These are phyloP conservation scores for Bellardia bayeri DNA, from an alignment of 2,888 invertebrate genomes.

Conservation along the genomic window DNA sequence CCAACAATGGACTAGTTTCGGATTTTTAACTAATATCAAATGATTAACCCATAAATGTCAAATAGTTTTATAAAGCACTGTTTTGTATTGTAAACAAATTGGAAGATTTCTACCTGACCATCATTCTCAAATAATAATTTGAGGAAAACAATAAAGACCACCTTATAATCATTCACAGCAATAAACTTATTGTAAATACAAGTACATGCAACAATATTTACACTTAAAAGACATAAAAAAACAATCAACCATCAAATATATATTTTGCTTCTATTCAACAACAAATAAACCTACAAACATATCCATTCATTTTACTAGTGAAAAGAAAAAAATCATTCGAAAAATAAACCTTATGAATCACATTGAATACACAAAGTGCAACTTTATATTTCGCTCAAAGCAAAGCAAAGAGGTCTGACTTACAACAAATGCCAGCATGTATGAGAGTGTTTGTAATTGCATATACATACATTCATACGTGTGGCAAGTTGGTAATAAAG, in stretches of 20 bases:
- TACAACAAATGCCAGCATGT: slow-evolving; percentile 44
- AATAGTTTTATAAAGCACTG: no score
- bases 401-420: slow-evolving; percentile 18
- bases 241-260: slow-evolving; percentile 56
- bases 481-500: slow-evolving; percentile 59
- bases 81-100: background rate
- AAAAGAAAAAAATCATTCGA: slow-evolving; percentile 39
- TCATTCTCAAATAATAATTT: slow-evolving; percentile 28
- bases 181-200: slow-evolving; percentile 45
- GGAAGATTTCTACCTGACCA: background rate
- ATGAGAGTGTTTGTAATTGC: background rate
- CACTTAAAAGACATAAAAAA: slow-evolving; percentile 54
- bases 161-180: slow-evolving; percentile 49
- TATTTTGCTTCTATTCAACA: slow-evolving; percentile 42
- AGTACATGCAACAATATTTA: slow-evolving; percentile 49
- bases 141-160: slow-evolving; percentile 37
- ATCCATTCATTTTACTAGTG: slow-evolving; percentile 43
- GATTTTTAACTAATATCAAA: no score
- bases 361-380: slow-evolving; percentile 48
- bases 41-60: no score
- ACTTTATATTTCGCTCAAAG: slow-evolving; percentile 4
- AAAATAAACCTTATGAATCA: slow-evolving; percentile 43
- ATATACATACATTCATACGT: slow-evolving; percentile 22
- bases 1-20: no score
- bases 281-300: slow-evolving; percentile 48